Evolutionary conservation across 1,140 invertebrate genomes (phyloP), one percentile per base, ranked within the genome.

Genomic region (Aphelenchoides avenae): DNA sequence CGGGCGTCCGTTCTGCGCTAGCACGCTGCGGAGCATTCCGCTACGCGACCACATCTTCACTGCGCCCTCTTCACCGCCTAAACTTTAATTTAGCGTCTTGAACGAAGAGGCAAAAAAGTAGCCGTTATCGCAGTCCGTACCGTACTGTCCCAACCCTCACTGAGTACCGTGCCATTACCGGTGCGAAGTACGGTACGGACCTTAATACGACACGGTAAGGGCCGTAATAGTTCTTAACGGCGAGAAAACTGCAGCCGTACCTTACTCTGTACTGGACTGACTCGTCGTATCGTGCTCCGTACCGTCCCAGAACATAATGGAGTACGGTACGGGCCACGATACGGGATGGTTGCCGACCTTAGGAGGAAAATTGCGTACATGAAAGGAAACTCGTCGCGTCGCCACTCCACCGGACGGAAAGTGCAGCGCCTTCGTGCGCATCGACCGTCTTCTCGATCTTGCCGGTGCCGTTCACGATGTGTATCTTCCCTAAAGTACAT

Each of bases 31-130:
- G 3, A 97, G 80, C 85, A 98, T 91, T 42, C 92, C 92, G 77
- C 86, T 91, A 27, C 89, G 80, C 3, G 93, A 96, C 92, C 93
- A 99, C 53, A 96, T 86, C 80, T 96, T 95, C 0, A 97, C 84
- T 33, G 85, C 84, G 11, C 93, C 94, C 82, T 99, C 94, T 82
- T 98, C 92, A 1, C 92, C 91, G 72, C 86, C 90, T 89, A 62
- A 71, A 71, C 2, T 9, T 30, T 27, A n/a, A 49, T n/a, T n/a
- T n/a, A n/a, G n/a, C n/a, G n/a, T n/a, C n/a, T n/a, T 7, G 26
- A n/a, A n/a, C n/a, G n/a, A n/a, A n/a, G n/a, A n/a, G n/a, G n/a
- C n/a, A n/a, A n/a, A n/a, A n/a, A n/a, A n/a, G n/a, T n/a, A n/a
- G n/a, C n/a, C n/a, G n/a, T n/a, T n/a, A n/a, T n/a, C n/a, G n/a